These are phyloP conservation scores for Tragopan temminckii DNA, from an alignment of 2,797 vertebrate species.

Conservation along the genomic window DNA sequence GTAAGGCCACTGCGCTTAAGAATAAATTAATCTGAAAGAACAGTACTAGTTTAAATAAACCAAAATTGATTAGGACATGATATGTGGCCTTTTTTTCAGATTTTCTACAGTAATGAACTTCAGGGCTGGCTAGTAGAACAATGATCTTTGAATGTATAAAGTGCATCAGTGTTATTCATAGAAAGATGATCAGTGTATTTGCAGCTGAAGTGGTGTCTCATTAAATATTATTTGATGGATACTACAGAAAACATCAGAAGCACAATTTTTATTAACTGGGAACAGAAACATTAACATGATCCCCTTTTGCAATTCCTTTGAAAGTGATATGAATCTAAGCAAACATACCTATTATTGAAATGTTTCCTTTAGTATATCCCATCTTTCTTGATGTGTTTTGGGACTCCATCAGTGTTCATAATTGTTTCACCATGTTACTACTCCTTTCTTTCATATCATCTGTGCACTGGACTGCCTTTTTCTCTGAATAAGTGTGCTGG, in stretches of 20 bases:
- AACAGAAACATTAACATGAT: background rate
- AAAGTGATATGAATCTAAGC: background rate
- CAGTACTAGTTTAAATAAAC: background rate
- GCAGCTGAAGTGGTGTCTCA: background rate
- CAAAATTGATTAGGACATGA: background rate
- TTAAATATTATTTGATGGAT: background rate
- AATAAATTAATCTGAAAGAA: background rate
- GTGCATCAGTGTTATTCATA: background rate
- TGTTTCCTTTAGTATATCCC: constrained; percentile 22
- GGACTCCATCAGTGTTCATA: background rate
- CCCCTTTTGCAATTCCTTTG: background rate
- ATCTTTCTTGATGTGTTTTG: background rate
- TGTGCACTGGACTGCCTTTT: background rate
- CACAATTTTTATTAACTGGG: background rate
- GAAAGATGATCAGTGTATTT: background rate
- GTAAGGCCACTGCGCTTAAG: background rate
- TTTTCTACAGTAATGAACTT: background rate
- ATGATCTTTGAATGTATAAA: background rate
- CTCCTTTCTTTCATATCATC: background rate
- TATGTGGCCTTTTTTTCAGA: background rate
- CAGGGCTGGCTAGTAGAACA: background rate
- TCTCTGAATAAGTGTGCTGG: background rate
- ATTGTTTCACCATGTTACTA: background rate
- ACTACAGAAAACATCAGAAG: background rate
- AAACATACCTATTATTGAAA: background rate